Percentiles rank a stretch among this genome's conserved stretches.
Evolutionary conservation across 2,113 vertebrate genomes (phyloP).

Genomic region (Acrocephalus arundinaceus): DNA sequence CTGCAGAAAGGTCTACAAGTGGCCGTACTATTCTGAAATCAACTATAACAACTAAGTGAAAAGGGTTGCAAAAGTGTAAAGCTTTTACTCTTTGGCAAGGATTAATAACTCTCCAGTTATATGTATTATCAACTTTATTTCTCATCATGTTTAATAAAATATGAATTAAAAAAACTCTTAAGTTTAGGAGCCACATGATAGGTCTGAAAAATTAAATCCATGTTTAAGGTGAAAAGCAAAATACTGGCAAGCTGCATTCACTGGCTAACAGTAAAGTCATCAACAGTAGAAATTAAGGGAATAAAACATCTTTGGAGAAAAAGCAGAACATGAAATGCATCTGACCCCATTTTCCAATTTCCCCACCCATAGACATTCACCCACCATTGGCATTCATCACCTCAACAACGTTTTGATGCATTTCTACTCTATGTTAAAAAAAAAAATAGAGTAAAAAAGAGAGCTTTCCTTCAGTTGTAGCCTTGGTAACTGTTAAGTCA

Average conservation of each 20-base stretch:
- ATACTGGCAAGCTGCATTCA: neutral
- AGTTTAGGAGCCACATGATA: neutral
- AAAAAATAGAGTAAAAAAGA: accelerated
- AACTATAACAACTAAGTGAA: neutral
- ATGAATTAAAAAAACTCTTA: neutral
- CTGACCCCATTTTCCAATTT: neutral
- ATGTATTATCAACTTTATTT: neutral
- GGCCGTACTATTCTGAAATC: neutral
- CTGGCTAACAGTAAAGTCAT: neutral
- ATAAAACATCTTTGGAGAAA: neutral
- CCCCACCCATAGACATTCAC: neutral
- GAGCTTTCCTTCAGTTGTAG: neutral
- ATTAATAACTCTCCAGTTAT: neutral
- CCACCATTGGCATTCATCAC: neutral
- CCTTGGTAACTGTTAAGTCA: neutral
- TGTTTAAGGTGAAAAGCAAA: neutral
- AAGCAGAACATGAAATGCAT: neutral
- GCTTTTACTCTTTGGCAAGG: neutral
- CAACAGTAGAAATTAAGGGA: neutral
- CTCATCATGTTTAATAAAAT: neutral
- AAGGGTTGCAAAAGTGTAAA: neutral
- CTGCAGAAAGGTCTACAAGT: neutral
- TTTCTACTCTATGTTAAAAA: neutral
- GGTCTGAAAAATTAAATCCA: neutral
- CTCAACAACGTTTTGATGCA: neutral